Percentiles rank a stretch among this genome's conserved stretches.
Evolutionary conservation across 2,888 invertebrate genomes (phyloP).

Genomic region (Phytoseiulus persimilis): DNA sequence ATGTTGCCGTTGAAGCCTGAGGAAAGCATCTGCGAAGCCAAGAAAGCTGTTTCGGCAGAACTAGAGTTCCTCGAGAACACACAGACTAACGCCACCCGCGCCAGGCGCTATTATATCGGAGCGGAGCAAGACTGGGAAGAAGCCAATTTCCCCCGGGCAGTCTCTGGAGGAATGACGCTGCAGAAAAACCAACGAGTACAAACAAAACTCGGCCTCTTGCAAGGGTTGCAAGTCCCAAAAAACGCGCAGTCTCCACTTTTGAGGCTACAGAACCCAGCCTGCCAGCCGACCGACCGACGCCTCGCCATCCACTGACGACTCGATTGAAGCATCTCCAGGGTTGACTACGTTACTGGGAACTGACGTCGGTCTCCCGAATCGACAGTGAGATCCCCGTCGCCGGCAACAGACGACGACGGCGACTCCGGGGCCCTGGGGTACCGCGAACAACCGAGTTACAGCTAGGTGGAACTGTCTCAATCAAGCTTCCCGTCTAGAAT

Average conservation of each 20-base stretch:
- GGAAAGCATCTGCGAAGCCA: background rate
- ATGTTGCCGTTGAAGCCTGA: background rate
- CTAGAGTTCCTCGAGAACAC: background rate
- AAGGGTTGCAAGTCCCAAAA: background rate
- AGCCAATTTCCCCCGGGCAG: conserved; percentile 38
- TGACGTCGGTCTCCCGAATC: background rate
- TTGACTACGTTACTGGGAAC: background rate
- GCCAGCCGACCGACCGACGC: background rate
- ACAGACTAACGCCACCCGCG: background rate
- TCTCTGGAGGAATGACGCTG: conserved; percentile 36
- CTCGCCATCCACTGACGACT: background rate
- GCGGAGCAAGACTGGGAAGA: background rate
- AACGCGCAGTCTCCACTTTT: background rate
- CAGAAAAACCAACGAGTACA: conserved; percentile 27
- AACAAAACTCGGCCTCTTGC: background rate
- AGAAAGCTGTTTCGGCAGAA: background rate
- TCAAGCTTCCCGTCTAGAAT: too few relatives aligned
- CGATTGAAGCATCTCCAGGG: background rate
- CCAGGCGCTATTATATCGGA: background rate
- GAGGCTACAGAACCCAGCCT: background rate
- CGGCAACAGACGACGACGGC: background rate
- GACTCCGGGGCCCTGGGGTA: too few relatives aligned
- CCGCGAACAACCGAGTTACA: too few relatives aligned
- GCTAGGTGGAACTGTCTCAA: too few relatives aligned
- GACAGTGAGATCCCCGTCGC: background rate